Conservation (phyloP, 2,888 invertebrate genomes). For the Tetragonisca angustula region DNA sequence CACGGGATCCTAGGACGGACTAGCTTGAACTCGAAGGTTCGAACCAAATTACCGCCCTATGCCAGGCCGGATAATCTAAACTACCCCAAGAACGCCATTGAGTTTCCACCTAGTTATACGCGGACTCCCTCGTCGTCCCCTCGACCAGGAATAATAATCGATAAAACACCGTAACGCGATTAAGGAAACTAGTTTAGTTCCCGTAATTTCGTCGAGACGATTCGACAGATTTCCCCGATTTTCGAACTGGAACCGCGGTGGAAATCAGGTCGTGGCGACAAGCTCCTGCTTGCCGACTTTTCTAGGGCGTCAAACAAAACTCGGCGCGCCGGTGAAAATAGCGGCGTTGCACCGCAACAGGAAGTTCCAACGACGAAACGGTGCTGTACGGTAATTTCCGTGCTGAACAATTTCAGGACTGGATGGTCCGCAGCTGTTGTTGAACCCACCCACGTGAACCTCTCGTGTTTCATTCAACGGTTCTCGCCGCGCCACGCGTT, state of each 20-base stretch:
- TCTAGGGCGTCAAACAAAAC: not conserved
- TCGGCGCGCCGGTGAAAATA: not conserved
- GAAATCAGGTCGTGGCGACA: not conserved
- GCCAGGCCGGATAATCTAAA: slow-evolving; percentile 25
- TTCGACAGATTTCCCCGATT: not conserved
- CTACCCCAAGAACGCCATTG: slow-evolving; percentile 5
- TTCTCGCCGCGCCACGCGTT: slow-evolving; percentile 24
- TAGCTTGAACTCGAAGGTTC: slow-evolving; percentile 22
- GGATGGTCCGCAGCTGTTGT: slow-evolving; percentile 63
- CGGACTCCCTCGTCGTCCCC: not conserved
- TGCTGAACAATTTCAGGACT: slow-evolving; percentile 25
- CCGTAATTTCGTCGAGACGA: not conserved
- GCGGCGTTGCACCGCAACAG: not conserved
- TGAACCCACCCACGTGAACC: slow-evolving; percentile 43
- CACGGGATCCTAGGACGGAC: slow-evolving; percentile 13
- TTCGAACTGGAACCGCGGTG: too few species aligned
- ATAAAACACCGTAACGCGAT: not conserved
- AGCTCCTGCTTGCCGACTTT: not conserved
- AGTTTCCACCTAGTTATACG: not conserved
- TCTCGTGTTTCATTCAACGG: slow-evolving; percentile 48
- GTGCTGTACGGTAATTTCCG: slow-evolving; percentile 23
- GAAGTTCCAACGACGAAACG: slow-evolving; percentile 6
- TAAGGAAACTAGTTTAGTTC: not conserved
- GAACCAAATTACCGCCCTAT: slow-evolving; percentile 6
- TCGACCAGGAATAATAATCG: not conserved